Conservation (phyloP, 2,113 vertebrate genomes). For the Antigone vipio region DNA sequence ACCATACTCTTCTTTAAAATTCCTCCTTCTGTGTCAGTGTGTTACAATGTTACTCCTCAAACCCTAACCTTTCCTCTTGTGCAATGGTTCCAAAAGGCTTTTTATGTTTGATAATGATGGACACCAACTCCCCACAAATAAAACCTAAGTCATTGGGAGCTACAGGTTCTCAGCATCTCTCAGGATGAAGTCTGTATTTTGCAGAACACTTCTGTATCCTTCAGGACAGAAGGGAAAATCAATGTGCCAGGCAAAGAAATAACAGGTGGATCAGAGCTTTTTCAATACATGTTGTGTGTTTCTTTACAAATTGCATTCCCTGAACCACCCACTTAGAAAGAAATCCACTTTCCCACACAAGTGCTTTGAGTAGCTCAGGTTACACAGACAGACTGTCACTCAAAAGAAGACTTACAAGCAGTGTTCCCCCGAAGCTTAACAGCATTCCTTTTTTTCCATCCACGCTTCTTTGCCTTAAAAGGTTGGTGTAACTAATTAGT, state of each 20-base stretch:
- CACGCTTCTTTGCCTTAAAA: neutral
- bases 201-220: neutral
- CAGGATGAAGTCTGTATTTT: neutral
- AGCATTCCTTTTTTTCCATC: neutral
- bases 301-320: slow-evolving; percentile 13
- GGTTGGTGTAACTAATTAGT: slow-evolving; percentile 26
- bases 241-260: slow-evolving; percentile 1
- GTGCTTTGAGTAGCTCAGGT: neutral
- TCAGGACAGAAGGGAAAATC: slow-evolving; percentile 14
- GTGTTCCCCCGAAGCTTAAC: neutral
- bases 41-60: neutral
- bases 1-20: neutral
- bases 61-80: neutral
- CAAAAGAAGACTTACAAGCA: neutral
- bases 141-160: neutral
- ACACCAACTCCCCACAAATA: neutral
- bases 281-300: neutral
- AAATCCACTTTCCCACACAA: slow-evolving; percentile 31
- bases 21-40: neutral
- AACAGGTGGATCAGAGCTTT: neutral
- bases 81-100: neutral
- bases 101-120: neutral
- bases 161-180: neutral
- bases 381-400: neutral
- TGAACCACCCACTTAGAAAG: neutral